These are phyloP conservation scores for Sebastes fasciatus DNA, from an alignment of 2,113 vertebrate species.

Conservation along the genomic window DNA sequence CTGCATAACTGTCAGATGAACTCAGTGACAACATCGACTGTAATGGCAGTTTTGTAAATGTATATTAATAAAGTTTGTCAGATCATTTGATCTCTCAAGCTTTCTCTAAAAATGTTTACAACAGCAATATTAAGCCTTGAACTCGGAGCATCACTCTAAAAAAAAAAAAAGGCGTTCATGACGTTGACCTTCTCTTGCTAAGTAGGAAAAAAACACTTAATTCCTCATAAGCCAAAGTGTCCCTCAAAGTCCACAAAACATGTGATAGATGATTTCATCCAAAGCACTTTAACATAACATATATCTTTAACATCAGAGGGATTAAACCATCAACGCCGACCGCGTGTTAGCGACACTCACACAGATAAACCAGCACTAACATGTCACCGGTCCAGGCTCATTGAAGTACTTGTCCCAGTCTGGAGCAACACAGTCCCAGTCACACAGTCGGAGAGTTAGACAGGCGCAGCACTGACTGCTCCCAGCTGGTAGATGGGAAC, in stretches of 20 bases:
- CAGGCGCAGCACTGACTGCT: conserved; percentile 57
- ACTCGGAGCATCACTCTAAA: background rate
- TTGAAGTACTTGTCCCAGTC: conserved; percentile 21
- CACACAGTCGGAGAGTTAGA: conserved; percentile 54
- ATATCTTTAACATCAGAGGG: conserved; percentile 42
- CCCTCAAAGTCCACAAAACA: conserved; percentile 22
- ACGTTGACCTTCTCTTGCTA: conserved; percentile 19
- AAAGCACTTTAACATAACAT: conserved; percentile 28
- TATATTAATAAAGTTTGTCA: background rate
- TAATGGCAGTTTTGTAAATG: background rate
- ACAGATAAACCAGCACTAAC: conserved; percentile 6
- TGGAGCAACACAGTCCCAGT: conserved; percentile 26
- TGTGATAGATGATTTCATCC: conserved; percentile 36
- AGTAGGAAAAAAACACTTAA: conserved; percentile 32
- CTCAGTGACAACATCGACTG: background rate
- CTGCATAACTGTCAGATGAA: background rate
- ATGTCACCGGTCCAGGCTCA: conserved; percentile 11
- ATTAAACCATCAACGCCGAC: conserved; percentile 36
- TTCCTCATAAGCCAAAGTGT: conserved; percentile 42
- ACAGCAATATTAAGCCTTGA: conserved; percentile 11
- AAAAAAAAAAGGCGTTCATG: conserved; percentile 5
- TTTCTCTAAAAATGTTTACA: background rate
- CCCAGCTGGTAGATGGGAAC: conserved; percentile 70
- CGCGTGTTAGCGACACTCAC: conserved; percentile 2
- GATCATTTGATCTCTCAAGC: background rate